A percentile compares a stretch with the other conserved stretches of the same genome.
phyloP scores from a whole-genome alignment of 2,797 vertebrate species.

The Semotilus atromaculatus region DNA sequence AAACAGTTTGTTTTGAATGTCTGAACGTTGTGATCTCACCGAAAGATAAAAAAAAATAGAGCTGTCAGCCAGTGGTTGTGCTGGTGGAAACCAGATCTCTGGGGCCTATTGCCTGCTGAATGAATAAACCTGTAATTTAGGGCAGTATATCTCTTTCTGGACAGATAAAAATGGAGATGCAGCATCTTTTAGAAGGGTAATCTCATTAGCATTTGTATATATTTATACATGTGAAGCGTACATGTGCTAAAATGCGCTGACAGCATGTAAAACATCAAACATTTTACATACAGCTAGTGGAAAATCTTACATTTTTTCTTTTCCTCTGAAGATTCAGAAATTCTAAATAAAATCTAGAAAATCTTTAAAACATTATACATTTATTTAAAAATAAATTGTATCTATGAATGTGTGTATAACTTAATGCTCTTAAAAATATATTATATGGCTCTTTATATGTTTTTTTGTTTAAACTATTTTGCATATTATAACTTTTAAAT shows the following conservation, averaged over 20 bases:
- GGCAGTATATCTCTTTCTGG: neutral
- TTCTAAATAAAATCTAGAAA: neutral
- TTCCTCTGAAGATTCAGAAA: neutral
- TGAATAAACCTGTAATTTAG: slow-evolving; percentile 34
- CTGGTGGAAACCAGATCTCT: slow-evolving; percentile 20
- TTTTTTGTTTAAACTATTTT: too few species aligned
- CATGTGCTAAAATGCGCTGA: neutral
- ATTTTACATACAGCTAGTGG: neutral
- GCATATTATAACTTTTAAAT: too few species aligned
- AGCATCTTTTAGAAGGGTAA: neutral
- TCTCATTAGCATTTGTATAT: neutral
- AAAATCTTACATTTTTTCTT: neutral
- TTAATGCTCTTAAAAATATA: too few species aligned
- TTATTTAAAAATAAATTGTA: too few species aligned
- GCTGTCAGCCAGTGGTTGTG: slow-evolving; percentile 11
- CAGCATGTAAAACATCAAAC: neutral
- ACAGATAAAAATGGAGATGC: neutral
- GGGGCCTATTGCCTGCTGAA: neutral
- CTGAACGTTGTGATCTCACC: neutral
- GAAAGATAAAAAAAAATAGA: neutral
- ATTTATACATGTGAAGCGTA: neutral
- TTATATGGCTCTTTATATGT: too few species aligned
- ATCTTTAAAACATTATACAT: too few species aligned
- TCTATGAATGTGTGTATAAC: too few species aligned
- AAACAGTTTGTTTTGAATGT: slow-evolving; percentile 22